Conservation (phyloP, 2,797 vertebrate species). For the Astyanax mexicanus region DNA sequence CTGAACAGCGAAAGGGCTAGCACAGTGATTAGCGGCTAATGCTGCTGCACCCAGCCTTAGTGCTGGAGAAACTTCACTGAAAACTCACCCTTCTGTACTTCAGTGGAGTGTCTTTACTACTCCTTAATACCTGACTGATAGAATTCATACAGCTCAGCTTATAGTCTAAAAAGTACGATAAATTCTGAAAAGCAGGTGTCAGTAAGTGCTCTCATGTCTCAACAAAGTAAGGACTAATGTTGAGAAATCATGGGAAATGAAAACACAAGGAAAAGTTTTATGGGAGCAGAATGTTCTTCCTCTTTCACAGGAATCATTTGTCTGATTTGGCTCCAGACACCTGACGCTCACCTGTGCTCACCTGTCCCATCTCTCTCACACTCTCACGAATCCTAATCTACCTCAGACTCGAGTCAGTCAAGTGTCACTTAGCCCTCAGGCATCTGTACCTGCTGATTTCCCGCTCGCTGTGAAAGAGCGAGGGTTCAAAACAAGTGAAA, state of each 20-base stretch:
- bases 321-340: constrained; percentile 23
- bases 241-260: too few species aligned
- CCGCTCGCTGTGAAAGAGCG: not conserved
- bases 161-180: too few species aligned
- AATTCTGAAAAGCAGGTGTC: not conserved
- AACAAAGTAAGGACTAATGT: not conserved
- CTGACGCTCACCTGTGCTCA: constrained; percentile 32
- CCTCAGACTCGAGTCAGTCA: constrained; percentile 16
- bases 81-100: too few species aligned
- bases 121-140: too few species aligned
- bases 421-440: constrained; percentile 16
- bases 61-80: too few species aligned
- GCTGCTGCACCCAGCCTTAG: too few species aligned
- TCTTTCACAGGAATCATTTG: constrained; percentile 3
- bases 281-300: not conserved
- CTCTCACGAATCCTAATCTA: constrained; percentile 22
- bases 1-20: too few species aligned
- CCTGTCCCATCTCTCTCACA: too few species aligned
- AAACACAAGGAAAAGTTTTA: not conserved
- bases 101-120: too few species aligned
- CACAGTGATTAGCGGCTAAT: too few species aligned
- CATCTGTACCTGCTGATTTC: not conserved
- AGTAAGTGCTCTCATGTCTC: not conserved
- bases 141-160: too few species aligned
- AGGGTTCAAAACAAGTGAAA: not conserved